These are phyloP conservation scores for Spea hammondii DNA, from an alignment of 2,797 vertebrate species.

Conservation along the genomic window DNA sequence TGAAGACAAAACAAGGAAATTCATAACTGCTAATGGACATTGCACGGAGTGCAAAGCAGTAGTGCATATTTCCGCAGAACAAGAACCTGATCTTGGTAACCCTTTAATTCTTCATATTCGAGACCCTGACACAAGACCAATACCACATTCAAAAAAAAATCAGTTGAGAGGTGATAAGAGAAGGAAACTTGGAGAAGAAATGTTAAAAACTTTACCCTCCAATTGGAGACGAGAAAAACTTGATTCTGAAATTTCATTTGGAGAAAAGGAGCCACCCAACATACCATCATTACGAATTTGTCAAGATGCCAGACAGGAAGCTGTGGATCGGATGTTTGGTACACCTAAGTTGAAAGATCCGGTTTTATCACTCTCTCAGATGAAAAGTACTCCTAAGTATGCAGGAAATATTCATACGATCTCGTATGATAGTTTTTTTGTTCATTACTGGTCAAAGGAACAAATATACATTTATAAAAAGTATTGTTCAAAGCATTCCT, in stretches of 20 bases:
- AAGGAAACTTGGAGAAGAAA: constrained; percentile 4
- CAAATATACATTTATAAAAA: constrained; percentile 9
- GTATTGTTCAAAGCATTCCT: constrained; percentile 10
- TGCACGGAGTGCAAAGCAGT: no score
- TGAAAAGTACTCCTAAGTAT: not conserved
- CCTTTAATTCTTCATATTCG: no score
- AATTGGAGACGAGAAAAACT: constrained; percentile 12
- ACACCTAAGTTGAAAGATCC: constrained; percentile 3
- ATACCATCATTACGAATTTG: not conserved
- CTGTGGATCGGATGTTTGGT: not conserved
- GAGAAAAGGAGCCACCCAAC: constrained; percentile 15
- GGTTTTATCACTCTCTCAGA: not conserved
- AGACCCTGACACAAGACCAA: no score
- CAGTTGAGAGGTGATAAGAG: constrained; percentile 1
- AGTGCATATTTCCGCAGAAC: no score
- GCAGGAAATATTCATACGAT: not conserved
- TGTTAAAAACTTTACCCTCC: constrained; percentile 14
- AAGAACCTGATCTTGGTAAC: no score
- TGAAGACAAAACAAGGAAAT: no score
- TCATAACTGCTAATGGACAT: no score
- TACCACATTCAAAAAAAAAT: no score
- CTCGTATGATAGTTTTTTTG: not conserved
- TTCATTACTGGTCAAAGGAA: constrained; percentile 11
- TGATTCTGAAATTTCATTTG: constrained; percentile 16
- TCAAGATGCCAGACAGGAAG: constrained; percentile 1